Evolutionary conservation across 1,140 invertebrate genomes (phyloP).

Genomic region (Bilobella aurantiaca): DNA sequence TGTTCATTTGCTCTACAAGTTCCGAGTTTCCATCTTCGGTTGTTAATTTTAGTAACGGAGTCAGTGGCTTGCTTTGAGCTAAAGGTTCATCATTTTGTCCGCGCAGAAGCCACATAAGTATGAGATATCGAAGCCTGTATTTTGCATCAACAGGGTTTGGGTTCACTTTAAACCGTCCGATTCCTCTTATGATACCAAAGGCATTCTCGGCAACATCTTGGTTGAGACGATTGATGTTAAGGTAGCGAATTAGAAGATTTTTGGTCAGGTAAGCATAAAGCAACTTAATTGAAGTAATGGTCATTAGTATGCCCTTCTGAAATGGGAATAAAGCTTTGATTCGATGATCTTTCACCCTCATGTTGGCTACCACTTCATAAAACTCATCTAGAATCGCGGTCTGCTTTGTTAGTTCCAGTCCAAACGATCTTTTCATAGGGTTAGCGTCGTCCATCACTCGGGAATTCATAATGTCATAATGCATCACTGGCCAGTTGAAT

Average conservation of each 20-base stretch:
- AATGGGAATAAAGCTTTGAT: neutral
- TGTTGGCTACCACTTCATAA: neutral
- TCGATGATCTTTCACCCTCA: neutral
- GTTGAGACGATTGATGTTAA: neutral
- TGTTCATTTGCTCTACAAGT: no score
- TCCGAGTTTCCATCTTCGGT: neutral
- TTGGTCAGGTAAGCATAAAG: neutral
- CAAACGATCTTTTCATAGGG: neutral
- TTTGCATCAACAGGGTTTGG: neutral
- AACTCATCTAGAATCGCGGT: neutral
- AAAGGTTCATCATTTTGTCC: neutral
- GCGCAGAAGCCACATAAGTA: neutral
- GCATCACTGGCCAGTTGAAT: neutral
- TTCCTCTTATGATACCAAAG: neutral
- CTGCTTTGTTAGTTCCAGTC: neutral
- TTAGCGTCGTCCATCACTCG: neutral
- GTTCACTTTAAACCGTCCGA: neutral
- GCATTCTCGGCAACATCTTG: neutral
- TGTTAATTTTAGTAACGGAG: neutral
- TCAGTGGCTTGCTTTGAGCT: neutral
- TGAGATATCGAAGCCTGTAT: neutral
- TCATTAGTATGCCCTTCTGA: slow-evolving; percentile 5
- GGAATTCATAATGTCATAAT: neutral
- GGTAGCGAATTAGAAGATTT: neutral
- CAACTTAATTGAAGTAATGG: neutral